These are phyloP conservation scores for Menidia beryllina DNA, from an alignment of 2,113 vertebrate species.

Conservation along the genomic window DNA sequence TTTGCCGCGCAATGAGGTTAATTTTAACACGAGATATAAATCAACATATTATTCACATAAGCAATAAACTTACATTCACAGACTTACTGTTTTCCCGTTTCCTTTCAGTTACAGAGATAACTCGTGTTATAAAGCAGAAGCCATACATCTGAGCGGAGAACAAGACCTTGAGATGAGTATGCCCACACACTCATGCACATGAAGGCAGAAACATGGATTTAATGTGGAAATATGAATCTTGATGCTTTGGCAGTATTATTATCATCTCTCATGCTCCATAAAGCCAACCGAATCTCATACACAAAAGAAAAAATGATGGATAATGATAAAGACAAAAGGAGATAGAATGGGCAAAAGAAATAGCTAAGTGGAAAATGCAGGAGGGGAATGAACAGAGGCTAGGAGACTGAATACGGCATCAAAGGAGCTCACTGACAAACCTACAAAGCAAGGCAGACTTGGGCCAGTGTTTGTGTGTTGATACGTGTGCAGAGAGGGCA, in stretches of 20 bases:
- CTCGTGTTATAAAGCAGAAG: not conserved
- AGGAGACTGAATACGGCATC: slow-evolving; percentile 53
- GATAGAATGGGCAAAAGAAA: not conserved
- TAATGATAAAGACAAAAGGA: slow-evolving; percentile 7
- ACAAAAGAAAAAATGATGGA: slow-evolving; percentile 15
- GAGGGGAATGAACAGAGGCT: slow-evolving; percentile 28
- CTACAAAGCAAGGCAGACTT: slow-evolving; percentile 24
- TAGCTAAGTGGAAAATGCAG: slow-evolving; percentile 20
- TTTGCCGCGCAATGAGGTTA: no score
- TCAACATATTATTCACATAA: no score
- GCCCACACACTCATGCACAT: not conserved
- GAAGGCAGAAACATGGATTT: not conserved
- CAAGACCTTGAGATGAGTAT: not conserved
- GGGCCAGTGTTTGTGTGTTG: not conserved
- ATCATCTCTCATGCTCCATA: slow-evolving; percentile 39
- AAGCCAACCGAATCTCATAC: slow-evolving; percentile 51
- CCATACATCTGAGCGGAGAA: slow-evolving; percentile 1
- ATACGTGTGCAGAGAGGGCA: slow-evolving; percentile 6
- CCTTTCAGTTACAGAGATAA: not conserved
- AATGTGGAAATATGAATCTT: slow-evolving; percentile 42
- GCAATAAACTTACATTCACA: not conserved
- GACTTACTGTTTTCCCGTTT: not conserved
- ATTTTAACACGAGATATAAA: not conserved
- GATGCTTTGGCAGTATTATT: slow-evolving; percentile 42
- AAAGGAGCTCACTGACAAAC: slow-evolving; percentile 57